phyloP scores from a whole-genome alignment of 2,888 invertebrate genomes.

The Netelia fuscicornis region DNA sequence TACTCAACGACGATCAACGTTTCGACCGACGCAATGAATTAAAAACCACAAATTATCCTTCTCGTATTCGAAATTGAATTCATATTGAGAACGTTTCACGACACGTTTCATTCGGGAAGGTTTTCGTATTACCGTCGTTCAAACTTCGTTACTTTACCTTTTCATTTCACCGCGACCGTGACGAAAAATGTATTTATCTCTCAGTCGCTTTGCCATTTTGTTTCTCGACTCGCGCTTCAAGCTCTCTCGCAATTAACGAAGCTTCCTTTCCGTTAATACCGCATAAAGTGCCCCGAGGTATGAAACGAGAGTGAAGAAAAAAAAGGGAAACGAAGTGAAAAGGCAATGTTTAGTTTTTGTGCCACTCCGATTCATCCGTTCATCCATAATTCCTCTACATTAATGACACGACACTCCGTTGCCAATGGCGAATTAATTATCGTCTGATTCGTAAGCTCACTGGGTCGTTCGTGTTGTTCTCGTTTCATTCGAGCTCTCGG shows the following conservation, averaged over 20 bases:
- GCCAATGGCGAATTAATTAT: constrained; percentile 11
- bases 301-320: not conserved
- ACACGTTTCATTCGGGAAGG: too few species aligned
- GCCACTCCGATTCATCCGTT: constrained; percentile 5
- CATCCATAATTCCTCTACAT: constrained; percentile 7
- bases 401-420: constrained; percentile 19
- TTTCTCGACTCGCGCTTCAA: constrained; percentile 4
- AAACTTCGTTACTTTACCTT: not conserved
- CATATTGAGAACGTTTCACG: not conserved
- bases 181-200: not conserved
- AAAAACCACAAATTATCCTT: not conserved
- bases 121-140: not conserved
- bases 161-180: not conserved
- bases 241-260: constrained; percentile 39
- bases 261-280: constrained; percentile 15
- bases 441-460: constrained; percentile 27
- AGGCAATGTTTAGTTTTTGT: constrained; percentile 32
- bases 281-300: not conserved
- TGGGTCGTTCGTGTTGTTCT: not conserved
- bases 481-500: constrained; percentile 26
- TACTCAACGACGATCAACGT: constrained; percentile 37
- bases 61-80: constrained; percentile 7
- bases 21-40: constrained; percentile 25
- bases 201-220: constrained; percentile 2
- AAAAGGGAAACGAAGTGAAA: constrained; percentile 24